These are phyloP conservation scores for Oligia latruncula DNA, from an alignment of 2,888 invertebrate genomes.

Conservation along the genomic window DNA sequence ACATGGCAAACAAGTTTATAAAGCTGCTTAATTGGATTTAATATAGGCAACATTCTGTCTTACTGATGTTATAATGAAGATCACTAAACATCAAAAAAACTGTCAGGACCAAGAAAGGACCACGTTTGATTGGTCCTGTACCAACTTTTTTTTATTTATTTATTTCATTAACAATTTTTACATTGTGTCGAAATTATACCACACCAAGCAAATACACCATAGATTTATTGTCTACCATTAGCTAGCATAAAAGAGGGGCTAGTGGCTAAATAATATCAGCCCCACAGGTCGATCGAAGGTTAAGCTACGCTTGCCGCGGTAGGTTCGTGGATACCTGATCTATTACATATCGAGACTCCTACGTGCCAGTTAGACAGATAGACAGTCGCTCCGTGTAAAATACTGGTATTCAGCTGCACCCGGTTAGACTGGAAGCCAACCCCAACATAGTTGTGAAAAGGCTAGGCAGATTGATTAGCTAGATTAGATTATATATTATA, in stretches of 20 bases:
- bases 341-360: neutral
- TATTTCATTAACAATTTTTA: no score
- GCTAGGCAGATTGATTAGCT: neutral
- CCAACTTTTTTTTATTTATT: no score
- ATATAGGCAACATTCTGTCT: neutral
- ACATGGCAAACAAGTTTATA: slow-evolving; percentile 30
- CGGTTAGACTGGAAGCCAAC: no score
- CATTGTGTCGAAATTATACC: no score
- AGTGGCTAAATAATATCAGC: neutral
- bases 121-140: neutral
- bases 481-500: no score
- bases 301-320: neutral
- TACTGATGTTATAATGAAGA: neutral
- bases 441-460: neutral
- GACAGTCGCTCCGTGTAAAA: neutral
- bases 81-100: neutral
- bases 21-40: neutral
- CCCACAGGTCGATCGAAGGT: neutral
- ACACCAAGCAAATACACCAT: neutral
- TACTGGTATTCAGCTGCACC: neutral
- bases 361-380: neutral
- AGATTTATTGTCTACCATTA: neutral
- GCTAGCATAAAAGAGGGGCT: neutral
- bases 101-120: neutral
- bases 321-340: neutral